A percentile compares a stretch with the other conserved stretches of the same genome.
Evolutionary conservation across 2,888 invertebrate species (phyloP).

Genomic region (Acrobasis suavella): DNA sequence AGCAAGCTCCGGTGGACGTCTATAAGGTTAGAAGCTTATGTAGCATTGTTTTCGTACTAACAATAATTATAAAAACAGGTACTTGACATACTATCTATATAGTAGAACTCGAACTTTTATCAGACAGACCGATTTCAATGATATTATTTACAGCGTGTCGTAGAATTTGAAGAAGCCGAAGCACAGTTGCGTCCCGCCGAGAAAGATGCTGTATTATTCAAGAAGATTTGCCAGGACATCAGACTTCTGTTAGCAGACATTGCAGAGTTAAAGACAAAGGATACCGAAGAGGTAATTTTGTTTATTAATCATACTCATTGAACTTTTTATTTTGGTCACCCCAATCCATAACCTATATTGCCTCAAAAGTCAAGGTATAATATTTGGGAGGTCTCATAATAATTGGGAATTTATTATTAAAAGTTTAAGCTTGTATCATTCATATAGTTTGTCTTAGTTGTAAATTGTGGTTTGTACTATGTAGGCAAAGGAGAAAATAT

Average conservation of each 20-base stretch:
- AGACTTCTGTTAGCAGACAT: slow-evolving; percentile 87
- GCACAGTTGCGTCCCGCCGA: slow-evolving; percentile 85
- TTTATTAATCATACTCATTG: background rate
- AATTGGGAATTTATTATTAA: no score
- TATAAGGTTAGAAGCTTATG: slow-evolving; percentile 77
- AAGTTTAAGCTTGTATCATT: background rate
- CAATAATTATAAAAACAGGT: no score
- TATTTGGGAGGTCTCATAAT: no score
- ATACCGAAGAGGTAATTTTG: slow-evolving; percentile 76
- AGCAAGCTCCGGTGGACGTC: slow-evolving; percentile 78
- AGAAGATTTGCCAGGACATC: slow-evolving; percentile 87
- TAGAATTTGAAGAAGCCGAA: slow-evolving; percentile 89
- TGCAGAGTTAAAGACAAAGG: slow-evolving; percentile 83
- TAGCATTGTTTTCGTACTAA: background rate
- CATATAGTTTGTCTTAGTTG: background rate
- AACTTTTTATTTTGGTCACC: no score
- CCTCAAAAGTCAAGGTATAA: no score
- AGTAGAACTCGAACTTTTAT: background rate
- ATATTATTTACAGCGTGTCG: slow-evolving; percentile 79
- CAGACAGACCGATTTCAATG: background rate
- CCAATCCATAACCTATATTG: no score
- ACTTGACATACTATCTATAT: no score
- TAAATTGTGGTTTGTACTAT: slow-evolving; percentile 36
- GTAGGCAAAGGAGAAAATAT: slow-evolving; percentile 84
- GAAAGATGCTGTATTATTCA: slow-evolving; percentile 86